Base-by-base conservation (phyloP, 2,113 vertebrate species). In the Alexandromys fortis region DNA sequence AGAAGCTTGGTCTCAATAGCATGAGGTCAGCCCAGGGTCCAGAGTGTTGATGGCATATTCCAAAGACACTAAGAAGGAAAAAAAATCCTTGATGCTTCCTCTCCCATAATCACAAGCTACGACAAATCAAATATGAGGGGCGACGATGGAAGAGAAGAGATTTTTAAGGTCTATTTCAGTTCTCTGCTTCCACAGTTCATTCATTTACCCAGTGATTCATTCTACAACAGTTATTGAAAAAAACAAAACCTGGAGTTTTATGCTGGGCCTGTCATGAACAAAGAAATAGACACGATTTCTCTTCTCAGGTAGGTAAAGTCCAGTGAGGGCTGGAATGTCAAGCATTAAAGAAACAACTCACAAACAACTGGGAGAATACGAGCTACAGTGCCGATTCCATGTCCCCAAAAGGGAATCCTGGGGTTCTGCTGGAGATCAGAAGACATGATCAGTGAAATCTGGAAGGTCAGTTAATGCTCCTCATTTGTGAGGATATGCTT, bases 71-170 rank as follows among this genome's bases (percentile, higher is more conserved):
- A 61, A 88, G 76, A 93, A 4, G 26, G 58, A 35, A 87, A 87
- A 87, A n/a, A 49, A 35, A 49, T 83, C 35, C 87, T 96, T 49
- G 0, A 58, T 33, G 28, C 78, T 79, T 94, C 70, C 49, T 83
- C 90, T 90, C 68, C 87, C 49, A 49, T 61, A 96, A 73, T 96
- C 89, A 97, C 73, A 90, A 85, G 76, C 81, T 92, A 16, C 72
- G 65, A 90, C 75, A 81, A n/a, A 88, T 96, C 87, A 85, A 94
- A 93, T 92, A 87, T 63, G 75, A 88, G 61, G 83, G 42, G 78
- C 93, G 28, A 70, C 92, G 33, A 90, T 3, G 1, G 76, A 92
- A 94, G 17, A 76, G 76, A 92, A 94, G 17, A 76, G 73, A 86
- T n/a, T 65, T n/a, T 72, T 58, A 90, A 76, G 78, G 35, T 86